These are phyloP conservation scores for Tyto alba DNA, from an alignment of 2,113 vertebrate genomes.

Conservation along the genomic window DNA sequence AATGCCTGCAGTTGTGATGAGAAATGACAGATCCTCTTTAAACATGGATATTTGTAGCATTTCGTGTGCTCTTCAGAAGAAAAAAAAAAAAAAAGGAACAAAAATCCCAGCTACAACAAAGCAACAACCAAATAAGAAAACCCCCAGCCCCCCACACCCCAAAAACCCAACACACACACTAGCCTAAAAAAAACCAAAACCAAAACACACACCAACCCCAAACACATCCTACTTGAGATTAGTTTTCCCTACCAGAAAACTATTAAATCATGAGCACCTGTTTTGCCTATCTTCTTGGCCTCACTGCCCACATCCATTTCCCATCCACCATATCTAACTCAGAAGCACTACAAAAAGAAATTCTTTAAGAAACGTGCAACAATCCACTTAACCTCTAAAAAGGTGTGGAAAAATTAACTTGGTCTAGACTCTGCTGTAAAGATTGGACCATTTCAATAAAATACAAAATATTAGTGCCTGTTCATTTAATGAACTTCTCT, in stretches of 20 bases:
- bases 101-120: background rate
- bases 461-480: background rate
- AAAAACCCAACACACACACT: background rate
- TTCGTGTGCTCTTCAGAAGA: background rate
- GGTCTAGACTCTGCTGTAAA: background rate
- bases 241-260: background rate
- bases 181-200: fast-evolving
- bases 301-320: background rate
- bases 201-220: background rate
- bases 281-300: background rate
- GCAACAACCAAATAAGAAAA: background rate
- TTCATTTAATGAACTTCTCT: background rate
- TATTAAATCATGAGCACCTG: background rate
- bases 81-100: background rate
- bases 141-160: background rate
- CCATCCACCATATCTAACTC: background rate
- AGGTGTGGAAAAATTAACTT: background rate
- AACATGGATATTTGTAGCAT: background rate
- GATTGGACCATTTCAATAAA: background rate
- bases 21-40: background rate
- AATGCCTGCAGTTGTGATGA: background rate
- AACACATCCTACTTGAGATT: background rate
- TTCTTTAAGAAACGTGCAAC: background rate
- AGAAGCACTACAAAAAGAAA: background rate
- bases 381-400: background rate